Evolutionary conservation across 1,140 invertebrate species (phyloP).

Genomic region (Drosophila setifemur): DNA sequence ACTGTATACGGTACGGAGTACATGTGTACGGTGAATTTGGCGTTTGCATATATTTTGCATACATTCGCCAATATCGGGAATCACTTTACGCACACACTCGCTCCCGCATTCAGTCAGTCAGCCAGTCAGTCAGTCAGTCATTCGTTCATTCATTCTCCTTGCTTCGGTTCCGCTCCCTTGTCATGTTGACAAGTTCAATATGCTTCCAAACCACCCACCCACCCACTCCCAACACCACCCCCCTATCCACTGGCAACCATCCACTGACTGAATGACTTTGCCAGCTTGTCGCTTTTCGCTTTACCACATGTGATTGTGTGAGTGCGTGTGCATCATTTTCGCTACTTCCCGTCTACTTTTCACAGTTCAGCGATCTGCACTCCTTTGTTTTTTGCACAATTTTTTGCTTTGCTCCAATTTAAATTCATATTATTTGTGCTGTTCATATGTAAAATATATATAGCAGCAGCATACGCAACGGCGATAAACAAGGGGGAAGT

Average conservation of each 20-base stretch:
- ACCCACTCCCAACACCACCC: not conserved
- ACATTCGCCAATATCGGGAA: slow-evolving; percentile 60
- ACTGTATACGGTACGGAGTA: not conserved
- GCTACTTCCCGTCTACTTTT: slow-evolving; percentile 70
- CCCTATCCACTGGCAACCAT: not conserved
- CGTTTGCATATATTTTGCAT: slow-evolving; percentile 65
- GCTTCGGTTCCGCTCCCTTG: slow-evolving; percentile 45
- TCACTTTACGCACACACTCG: slow-evolving; percentile 56
- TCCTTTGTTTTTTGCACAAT: not conserved
- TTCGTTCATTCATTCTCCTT: slow-evolving; percentile 49
- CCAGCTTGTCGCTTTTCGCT: slow-evolving; percentile 48
- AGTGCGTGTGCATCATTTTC: slow-evolving; percentile 52
- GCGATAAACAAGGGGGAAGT: slow-evolving; percentile 15
- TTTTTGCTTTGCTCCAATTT: slow-evolving; percentile 53
- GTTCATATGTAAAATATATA: slow-evolving; percentile 34
- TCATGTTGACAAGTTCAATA: slow-evolving; percentile 72
- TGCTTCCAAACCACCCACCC: slow-evolving; percentile 16
- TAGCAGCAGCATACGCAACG: not conserved
- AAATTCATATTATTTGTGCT: slow-evolving; percentile 77
- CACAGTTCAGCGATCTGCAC: slow-evolving; percentile 53
- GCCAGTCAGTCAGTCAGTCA: slow-evolving; percentile 48
- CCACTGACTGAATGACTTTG: slow-evolving; percentile 46
- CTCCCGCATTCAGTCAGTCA: slow-evolving; percentile 25
- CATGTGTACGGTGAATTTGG: not conserved
- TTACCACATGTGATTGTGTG: not conserved